Evolutionary conservation across 2,113 vertebrate species (phyloP), one percentile per base, ranked within the genome.

Genomic region (Prunella fulvescens): DNA sequence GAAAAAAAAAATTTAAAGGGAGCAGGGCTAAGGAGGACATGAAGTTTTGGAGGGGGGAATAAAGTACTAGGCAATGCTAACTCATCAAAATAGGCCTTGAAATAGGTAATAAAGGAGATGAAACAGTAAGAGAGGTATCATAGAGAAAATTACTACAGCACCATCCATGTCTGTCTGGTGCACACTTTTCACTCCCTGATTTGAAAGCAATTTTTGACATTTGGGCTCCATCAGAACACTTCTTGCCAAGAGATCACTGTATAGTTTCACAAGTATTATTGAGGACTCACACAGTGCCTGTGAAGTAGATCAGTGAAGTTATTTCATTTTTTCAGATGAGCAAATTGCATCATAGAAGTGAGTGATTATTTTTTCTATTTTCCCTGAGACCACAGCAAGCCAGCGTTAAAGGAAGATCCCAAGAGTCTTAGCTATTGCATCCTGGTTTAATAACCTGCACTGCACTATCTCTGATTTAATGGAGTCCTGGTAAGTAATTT

Each of bases 71-170:
- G 64, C 15, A 65, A 94, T 78, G 81, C 42, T 95, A 79, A 88
- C 23, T 86, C 78, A 94, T 94, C 77, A 93, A 88, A 95, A 91
- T 51, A 86, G 78, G 31, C 77, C 39, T 57, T 79, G 82, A 91
- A 89, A 91, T 60, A 76, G 53, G 56, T 66, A 66, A 69, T 81
- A 90, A 92, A 94, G 77, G 84, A 94, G 71, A 86, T 72, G 64
- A 88, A 95, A 95, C 71, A 74, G 39, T 65, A 51, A 65, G 64
- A 83, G 70, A 86, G 64, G 35, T 67, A 92, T 81, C 66, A 58
- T 12, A 81, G 83, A 54, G 67, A 85, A 90, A 95, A 70, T 83
- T 74, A 78, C 40, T 83, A 24, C 26, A 86, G 71, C 73, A 85
- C 42, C 39, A 64, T 80, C 65, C 33, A 18, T 29, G 53, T 67